Base-by-base conservation (phyloP, 1,140 invertebrate species). In the Macrobrachium rosenbergii region DNA sequence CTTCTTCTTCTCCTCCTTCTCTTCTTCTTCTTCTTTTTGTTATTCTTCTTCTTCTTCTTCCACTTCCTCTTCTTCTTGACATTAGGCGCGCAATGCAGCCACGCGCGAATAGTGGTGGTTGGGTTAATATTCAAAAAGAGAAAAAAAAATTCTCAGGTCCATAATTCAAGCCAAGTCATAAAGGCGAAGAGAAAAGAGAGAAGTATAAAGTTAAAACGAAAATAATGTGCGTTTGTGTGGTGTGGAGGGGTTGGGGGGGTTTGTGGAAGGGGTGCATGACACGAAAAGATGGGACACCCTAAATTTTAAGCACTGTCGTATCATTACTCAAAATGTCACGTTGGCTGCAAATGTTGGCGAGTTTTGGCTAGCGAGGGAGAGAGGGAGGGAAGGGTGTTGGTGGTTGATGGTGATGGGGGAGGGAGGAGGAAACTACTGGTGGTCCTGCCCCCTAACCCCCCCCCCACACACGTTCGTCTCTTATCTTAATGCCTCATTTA, bases 1-100 rank as follows among this genome's bases (percentile, higher is more conserved):
- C 69, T 72, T 37, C 69, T 72, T 37, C 69, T 72, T 37, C 69
- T 72, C 69, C 69, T 72, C 69, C 69, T 72, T 37, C 69, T 72
- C 69, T 37, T 72, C 19, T 17, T 75, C 21, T 45, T 75, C 21
- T 45, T 75, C 21, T 12, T 72, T 7, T 28, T 72, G 6, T 28
- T 72, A 7, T 28, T 72, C 8, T 28, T 72, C 8, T 28, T 72
- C 8, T 28, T 72, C 8, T 28, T 72, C 8, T 28, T 63, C 62
- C n/a, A 63, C 62, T 63, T n/a, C n/a, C n/a, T n/a, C 62, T 63
- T n/a, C 62, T 14, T n/a, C 62, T 69, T 12, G 23, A 28, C 43
- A 28, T 10, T 72, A 28, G 69, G n/a, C 2, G 19, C 12, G 69
- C n/a, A n/a, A n/a, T n/a, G n/a, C n/a, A n/a, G n/a, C n/a, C n/a